Conservation (phyloP, 1,140 invertebrate species). For the Nephila pilipes region DNA sequence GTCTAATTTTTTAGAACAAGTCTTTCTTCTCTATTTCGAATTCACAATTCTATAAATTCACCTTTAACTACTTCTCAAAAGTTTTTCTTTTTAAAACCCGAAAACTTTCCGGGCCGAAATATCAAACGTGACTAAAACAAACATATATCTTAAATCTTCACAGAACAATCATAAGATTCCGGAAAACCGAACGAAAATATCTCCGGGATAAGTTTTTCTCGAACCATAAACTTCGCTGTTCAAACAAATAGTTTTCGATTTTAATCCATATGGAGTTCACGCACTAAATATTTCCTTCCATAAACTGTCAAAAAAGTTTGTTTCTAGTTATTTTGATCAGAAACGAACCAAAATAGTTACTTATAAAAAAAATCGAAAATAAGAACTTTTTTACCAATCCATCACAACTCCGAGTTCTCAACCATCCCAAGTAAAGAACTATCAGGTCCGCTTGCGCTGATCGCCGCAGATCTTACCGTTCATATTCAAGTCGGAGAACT, state of each 20-base stretch:
- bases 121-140: too few relatives aligned
- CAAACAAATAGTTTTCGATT: not conserved
- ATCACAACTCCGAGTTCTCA: not conserved
- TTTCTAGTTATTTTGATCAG: not conserved
- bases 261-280: conserved; percentile 7
- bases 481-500: conserved; percentile 16
- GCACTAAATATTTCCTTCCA: not conserved
- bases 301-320: not conserved
- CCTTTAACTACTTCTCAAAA: too few relatives aligned
- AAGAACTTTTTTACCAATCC: conserved; percentile 20
- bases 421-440: conserved; percentile 6
- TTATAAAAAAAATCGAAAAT: not conserved
- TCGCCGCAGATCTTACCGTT: not conserved
- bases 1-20: too few relatives aligned
- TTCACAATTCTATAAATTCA: too few relatives aligned
- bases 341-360: not conserved
- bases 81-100: too few relatives aligned
- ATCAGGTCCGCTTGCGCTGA: not conserved
- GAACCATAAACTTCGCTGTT: not conserved
- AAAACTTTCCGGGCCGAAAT: too few relatives aligned
- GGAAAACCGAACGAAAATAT: not conserved
- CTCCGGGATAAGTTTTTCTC: too few relatives aligned
- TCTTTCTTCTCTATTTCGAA: too few relatives aligned
- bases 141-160: not conserved
- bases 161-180: not conserved